These are phyloP conservation scores for Phalacrocorax aristotelis DNA, from an alignment of 2,113 vertebrate species.

Conservation along the genomic window DNA sequence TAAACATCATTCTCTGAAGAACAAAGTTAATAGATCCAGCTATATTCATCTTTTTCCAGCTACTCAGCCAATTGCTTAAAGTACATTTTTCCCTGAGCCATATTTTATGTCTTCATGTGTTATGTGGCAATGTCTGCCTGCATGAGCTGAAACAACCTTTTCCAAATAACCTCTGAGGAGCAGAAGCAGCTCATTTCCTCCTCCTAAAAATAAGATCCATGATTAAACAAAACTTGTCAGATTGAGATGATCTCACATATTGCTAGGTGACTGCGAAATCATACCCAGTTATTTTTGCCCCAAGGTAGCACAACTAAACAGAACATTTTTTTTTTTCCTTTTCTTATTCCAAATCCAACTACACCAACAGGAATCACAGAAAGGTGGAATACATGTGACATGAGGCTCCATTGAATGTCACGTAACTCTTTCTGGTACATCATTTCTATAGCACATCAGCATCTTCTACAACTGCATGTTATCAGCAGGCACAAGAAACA, in stretches of 20 bases:
- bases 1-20: conserved; percentile 55
- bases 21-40: conserved; percentile 31
- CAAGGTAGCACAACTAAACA: neutral
- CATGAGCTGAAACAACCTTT: conserved; percentile 38
- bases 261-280: neutral
- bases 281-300: neutral
- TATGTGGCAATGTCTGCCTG: conserved; percentile 43
- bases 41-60: conserved; percentile 59
- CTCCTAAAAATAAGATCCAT: neutral
- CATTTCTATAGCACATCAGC: neutral
- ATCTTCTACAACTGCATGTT: neutral
- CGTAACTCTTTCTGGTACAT: neutral
- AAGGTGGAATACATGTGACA: neutral
- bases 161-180: conserved; percentile 16
- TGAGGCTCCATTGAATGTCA: neutral
- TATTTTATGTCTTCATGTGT: conserved; percentile 52
- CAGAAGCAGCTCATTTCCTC: conserved; percentile 9
- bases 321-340: neutral
- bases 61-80: conserved; percentile 50
- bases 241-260: neutral
- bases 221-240: neutral
- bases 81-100: conserved; percentile 36
- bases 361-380: neutral
- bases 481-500: neutral
- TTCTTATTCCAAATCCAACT: neutral